Conservation (phyloP, 2,888 invertebrate species). For the Hydroisotoma schaefferi region DNA sequence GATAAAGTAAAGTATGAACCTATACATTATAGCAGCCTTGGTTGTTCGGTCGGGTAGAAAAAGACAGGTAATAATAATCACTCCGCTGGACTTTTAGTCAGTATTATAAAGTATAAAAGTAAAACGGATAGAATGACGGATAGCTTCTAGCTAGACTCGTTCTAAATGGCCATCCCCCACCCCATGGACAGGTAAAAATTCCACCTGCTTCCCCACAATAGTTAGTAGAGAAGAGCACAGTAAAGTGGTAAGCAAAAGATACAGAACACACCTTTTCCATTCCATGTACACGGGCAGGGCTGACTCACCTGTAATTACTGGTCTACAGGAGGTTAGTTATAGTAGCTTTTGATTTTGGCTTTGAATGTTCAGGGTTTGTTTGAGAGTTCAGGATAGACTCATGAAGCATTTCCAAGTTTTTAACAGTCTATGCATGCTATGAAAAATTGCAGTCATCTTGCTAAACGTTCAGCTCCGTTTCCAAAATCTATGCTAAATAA, state of each 20-base stretch:
- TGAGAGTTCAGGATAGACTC: too few relatives aligned
- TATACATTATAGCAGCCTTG: background rate
- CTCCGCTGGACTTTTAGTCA: constrained; percentile 7
- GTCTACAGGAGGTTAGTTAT: too few relatives aligned
- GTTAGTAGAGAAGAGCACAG: too few relatives aligned
- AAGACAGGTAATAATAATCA: background rate
- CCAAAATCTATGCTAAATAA: too few relatives aligned
- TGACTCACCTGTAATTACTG: constrained; percentile 2
- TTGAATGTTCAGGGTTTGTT: background rate
- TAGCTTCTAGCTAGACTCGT: background rate
- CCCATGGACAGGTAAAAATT: constrained; percentile 41
- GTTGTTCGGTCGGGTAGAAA: background rate
- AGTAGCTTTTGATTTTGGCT: too few relatives aligned
- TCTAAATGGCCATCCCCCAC: constrained; percentile 36
- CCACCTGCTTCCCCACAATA: constrained; percentile 43
- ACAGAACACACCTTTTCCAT: too few relatives aligned
- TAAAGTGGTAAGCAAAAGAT: too few relatives aligned
- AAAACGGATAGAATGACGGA: background rate
- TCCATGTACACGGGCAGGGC: too few relatives aligned
- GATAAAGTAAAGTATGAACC: background rate
- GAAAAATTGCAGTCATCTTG: too few relatives aligned
- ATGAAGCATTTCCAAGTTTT: too few relatives aligned
- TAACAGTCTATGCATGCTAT: too few relatives aligned
- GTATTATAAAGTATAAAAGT: too few relatives aligned
- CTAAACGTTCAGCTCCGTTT: background rate